A percentile compares a stretch with the other conserved stretches of the same genome.
These are phyloP conservation scores for Sminthurinus aureus DNA, from an alignment of 2,888 invertebrate genomes.

Conservation along the genomic window DNA sequence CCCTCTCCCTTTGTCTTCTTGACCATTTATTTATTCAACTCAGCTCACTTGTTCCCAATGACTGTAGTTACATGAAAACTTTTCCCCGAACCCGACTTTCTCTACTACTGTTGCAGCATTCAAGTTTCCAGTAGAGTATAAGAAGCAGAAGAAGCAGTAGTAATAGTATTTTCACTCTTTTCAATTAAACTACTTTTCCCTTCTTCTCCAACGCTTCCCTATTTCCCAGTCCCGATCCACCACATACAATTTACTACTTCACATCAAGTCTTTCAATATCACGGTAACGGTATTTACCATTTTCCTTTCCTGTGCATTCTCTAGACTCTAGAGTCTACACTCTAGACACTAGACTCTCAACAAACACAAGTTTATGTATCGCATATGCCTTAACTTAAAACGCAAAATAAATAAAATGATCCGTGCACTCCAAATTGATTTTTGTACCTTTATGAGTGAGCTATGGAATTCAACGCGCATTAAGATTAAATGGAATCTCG, in stretches of 20 bases:
- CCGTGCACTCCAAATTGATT: too few relatives aligned
- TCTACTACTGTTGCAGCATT: neutral
- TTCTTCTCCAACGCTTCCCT: neutral
- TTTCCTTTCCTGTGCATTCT: too few relatives aligned
- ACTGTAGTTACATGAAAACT: neutral
- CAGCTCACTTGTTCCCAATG: constrained; percentile 14
- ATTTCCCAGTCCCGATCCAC: neutral
- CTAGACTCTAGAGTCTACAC: too few relatives aligned
- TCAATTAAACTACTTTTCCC: constrained; percentile 14
- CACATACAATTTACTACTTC: neutral
- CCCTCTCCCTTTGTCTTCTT: constrained; percentile 7
- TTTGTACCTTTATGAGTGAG: too few relatives aligned
- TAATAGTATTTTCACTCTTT: neutral
- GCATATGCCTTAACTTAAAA: too few relatives aligned
- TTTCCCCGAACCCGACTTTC: neutral
- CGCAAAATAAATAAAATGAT: too few relatives aligned
- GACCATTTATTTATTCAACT: constrained; percentile 25
- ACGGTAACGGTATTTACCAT: too few relatives aligned
- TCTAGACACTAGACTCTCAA: too few relatives aligned
- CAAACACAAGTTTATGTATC: too few relatives aligned
- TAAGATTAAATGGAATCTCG: neutral
- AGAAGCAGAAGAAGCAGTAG: neutral
- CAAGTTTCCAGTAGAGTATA: too few relatives aligned
- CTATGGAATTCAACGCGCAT: too few relatives aligned
- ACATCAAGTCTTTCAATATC: too few relatives aligned